Evolutionary conservation across 2,888 invertebrate species (phyloP).

Genomic region (Seladonia tumulorum): DNA sequence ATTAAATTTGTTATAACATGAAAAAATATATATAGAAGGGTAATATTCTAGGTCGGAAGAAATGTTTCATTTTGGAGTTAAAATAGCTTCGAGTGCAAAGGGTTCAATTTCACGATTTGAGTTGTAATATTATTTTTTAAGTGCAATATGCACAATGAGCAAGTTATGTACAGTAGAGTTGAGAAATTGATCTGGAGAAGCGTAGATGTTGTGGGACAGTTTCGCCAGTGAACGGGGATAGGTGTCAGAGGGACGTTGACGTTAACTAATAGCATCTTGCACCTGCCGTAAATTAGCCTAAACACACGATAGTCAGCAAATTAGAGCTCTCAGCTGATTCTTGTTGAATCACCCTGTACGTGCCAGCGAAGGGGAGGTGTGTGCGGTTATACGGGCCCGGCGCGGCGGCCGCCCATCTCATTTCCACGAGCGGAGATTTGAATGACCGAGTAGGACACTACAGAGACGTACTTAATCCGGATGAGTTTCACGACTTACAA

Average conservation of each 20-base stretch:
- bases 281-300: slow-evolving; percentile 36
- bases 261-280: background rate
- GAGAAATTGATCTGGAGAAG: background rate
- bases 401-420: slow-evolving; percentile 61
- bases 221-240: background rate
- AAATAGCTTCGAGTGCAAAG: too few relatives aligned
- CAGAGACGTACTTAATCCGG: slow-evolving; percentile 67
- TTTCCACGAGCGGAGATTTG: slow-evolving; percentile 75
- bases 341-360: slow-evolving; percentile 72
- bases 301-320: slow-evolving; percentile 60
- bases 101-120: too few relatives aligned
- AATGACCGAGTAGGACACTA: slow-evolving; percentile 74
- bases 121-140: background rate
- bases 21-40: too few relatives aligned
- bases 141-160: background rate
- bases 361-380: slow-evolving; percentile 52
- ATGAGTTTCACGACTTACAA: slow-evolving; percentile 19
- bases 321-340: slow-evolving; percentile 65
- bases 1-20: too few relatives aligned
- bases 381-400: slow-evolving; percentile 51
- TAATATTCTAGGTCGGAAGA: too few relatives aligned
- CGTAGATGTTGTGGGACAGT: background rate
- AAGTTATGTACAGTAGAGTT: background rate
- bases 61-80: too few relatives aligned
- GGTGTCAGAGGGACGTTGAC: background rate